Conservation (phyloP, 2,888 invertebrate genomes). For the Cerceris rybyensis region DNA sequence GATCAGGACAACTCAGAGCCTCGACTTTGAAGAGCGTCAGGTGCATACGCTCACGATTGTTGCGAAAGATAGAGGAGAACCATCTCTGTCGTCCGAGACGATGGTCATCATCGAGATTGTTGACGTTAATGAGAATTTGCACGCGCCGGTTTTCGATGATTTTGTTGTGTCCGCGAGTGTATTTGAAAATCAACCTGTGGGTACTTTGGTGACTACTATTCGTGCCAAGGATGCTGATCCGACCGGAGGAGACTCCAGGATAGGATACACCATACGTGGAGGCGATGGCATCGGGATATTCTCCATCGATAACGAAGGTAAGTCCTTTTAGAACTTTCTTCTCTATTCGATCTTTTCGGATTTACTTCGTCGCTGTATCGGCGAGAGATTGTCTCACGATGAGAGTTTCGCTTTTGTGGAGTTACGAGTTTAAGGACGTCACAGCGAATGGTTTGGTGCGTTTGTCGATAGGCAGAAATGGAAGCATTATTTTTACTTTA, state of each 20-base stretch:
- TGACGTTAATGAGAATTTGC: slow-evolving; percentile 96
- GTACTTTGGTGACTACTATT: slow-evolving; percentile 90
- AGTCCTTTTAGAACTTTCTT: slow-evolving; percentile 67
- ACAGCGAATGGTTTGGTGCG: no score
- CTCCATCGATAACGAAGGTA: slow-evolving; percentile 94
- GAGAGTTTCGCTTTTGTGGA: neutral
- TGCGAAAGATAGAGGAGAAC: slow-evolving; percentile 93
- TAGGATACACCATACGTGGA: slow-evolving; percentile 93
- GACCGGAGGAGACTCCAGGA: slow-evolving; percentile 90
- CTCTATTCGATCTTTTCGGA: neutral
- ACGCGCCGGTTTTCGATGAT: slow-evolving; percentile 91
- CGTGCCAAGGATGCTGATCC: slow-evolving; percentile 91
- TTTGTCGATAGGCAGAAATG: no score
- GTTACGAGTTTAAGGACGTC: neutral
- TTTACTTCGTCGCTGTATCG: neutral
- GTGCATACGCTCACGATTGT: slow-evolving; percentile 93
- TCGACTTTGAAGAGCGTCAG: slow-evolving; percentile 95
- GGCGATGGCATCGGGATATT: slow-evolving; percentile 97
- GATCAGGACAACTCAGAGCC: slow-evolving; percentile 88
- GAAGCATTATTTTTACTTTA: no score
- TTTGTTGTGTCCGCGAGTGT: slow-evolving; percentile 90
- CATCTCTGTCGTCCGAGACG: slow-evolving; percentile 90
- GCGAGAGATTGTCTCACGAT: neutral
- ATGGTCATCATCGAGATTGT: slow-evolving; percentile 92
- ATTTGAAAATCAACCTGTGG: slow-evolving; percentile 90